Evolutionary conservation across 2,113 vertebrate genomes (phyloP).

Genomic region (Leptodactylus fuscus): DNA sequence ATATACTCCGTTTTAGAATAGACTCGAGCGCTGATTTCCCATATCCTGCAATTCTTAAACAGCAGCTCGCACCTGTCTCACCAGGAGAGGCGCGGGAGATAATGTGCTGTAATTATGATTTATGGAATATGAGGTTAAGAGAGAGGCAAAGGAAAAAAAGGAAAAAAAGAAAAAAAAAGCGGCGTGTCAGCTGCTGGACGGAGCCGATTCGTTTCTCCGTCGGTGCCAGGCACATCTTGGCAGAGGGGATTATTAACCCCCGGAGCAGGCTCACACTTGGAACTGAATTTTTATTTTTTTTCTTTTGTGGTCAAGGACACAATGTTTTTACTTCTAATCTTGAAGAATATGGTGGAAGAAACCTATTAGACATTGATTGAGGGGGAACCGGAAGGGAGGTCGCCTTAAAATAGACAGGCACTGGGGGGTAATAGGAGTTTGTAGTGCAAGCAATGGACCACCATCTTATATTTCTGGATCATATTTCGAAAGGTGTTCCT

Average conservation of each 20-base stretch:
- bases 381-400: no score
- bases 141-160: not conserved
- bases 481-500: no score
- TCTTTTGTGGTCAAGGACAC: conserved; percentile 1
- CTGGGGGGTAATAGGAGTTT: no score
- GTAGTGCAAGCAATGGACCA: no score
- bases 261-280: not conserved
- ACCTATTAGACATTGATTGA: no score
- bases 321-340: not conserved
- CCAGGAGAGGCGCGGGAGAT: not conserved
- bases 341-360: not conserved
- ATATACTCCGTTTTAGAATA: conserved; percentile 30
- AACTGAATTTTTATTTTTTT: not conserved
- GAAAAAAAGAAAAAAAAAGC: not conserved
- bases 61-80: not conserved
- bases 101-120: conserved; percentile 40
- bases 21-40: conserved; percentile 15
- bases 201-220: rapidly evolving
- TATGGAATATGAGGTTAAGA: not conserved
- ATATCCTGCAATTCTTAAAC: conserved; percentile 44
- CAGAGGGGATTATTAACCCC: conserved; percentile 26
- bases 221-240: not conserved
- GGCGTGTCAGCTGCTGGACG: not conserved
- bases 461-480: no score
- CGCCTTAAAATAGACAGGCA: no score